These are phyloP conservation scores for Ferrisia virgata DNA, from an alignment of 2,888 invertebrate species.

Conservation along the genomic window DNA sequence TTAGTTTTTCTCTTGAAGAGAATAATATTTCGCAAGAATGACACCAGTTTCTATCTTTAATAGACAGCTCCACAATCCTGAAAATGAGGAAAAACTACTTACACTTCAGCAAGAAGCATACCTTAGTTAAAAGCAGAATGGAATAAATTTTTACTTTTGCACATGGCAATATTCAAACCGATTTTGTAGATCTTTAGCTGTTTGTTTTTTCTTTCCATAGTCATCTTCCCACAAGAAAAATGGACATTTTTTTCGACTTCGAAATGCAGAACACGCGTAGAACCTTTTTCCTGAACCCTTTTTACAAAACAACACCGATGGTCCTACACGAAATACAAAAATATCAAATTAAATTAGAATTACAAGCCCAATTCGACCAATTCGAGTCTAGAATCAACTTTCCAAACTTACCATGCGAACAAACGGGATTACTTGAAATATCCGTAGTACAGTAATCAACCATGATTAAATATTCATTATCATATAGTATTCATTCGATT, in stretches of 20 bases:
- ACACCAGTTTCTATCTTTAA: constrained; percentile 43
- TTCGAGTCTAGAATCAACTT: no score
- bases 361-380: not conserved
- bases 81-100: not conserved
- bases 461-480: not conserved
- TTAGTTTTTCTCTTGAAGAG: not conserved
- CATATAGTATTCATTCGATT: no score
- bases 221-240: constrained; percentile 64
- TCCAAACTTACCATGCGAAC: constrained; percentile 40
- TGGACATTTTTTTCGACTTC: constrained; percentile 73
- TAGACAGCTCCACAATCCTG: not conserved
- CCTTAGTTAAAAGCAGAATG: not conserved
- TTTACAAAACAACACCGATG: constrained; percentile 68
- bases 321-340: constrained; percentile 53
- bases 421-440: constrained; percentile 44
- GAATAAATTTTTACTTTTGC: not conserved
- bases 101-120: not conserved
- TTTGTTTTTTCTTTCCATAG: constrained; percentile 53
- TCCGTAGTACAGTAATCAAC: constrained; percentile 34
- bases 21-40: constrained; percentile 43
- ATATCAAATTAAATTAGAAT: not conserved
- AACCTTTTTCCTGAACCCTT: constrained; percentile 57
- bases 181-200: constrained; percentile 11
- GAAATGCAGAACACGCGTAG: constrained; percentile 80
- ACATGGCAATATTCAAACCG: not conserved